Percentiles rank a stretch among this genome's conserved stretches.
These are phyloP conservation scores for Crypturellus tataupa DNA, from an alignment of 2,797 vertebrate genomes.

Conservation along the genomic window DNA sequence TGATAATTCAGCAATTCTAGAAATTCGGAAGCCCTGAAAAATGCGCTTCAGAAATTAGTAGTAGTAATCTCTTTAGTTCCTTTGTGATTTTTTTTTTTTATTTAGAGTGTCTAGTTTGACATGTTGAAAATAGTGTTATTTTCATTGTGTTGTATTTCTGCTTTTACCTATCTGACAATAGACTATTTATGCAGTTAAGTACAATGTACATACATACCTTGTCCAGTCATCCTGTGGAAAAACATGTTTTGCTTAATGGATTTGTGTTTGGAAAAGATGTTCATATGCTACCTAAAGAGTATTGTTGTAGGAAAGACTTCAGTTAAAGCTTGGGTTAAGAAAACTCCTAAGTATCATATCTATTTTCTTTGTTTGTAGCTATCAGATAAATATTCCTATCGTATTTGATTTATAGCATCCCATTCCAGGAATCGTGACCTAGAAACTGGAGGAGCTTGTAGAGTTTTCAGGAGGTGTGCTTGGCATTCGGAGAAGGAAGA, in stretches of 20 bases:
- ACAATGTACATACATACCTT: rapidly evolving
- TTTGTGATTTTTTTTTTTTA: constrained; percentile 50
- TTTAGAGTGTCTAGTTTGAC: constrained; percentile 14
- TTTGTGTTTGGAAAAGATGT: background rate
- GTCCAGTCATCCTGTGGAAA: background rate
- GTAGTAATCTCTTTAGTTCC: constrained; percentile 27
- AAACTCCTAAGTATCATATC: background rate
- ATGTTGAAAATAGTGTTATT: background rate
- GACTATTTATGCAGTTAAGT: background rate
- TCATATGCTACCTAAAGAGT: background rate
- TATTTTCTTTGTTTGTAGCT: background rate
- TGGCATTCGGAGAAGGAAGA: background rate
- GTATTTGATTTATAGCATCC: background rate
- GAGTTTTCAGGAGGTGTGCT: background rate
- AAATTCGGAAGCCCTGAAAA: background rate
- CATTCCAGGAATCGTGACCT: background rate
- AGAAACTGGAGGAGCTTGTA: background rate
- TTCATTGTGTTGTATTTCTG: background rate
- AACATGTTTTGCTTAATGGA: background rate
- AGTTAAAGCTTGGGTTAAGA: background rate
- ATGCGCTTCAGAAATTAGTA: background rate
- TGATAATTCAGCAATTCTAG: background rate
- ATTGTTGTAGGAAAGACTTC: background rate
- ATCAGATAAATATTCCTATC: background rate
- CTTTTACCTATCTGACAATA: background rate